phyloP scores from a whole-genome alignment of 2,113 vertebrate genomes.

The Platysternon megacephalum region DNA sequence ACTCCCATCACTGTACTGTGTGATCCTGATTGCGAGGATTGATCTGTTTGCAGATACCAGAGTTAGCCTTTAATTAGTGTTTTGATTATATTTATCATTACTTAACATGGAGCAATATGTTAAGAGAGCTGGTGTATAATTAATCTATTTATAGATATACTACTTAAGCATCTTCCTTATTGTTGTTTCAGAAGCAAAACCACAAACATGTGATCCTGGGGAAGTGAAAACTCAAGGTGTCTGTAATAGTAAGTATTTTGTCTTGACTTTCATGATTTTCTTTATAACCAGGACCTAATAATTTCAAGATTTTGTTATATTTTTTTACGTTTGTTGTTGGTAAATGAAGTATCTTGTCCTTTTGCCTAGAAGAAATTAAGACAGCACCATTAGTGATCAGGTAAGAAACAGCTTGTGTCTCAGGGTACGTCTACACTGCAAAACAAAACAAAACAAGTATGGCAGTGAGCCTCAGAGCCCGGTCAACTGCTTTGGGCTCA shows the following conservation, averaged over 20 bases:
- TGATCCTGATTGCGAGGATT: background rate
- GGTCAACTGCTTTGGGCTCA: too few relatives aligned
- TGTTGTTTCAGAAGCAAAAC: slow-evolving; percentile 76
- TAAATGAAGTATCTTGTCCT: background rate
- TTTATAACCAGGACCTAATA: background rate
- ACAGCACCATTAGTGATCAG: background rate
- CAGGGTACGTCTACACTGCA: background rate
- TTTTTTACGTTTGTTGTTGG: background rate
- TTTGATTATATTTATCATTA: background rate
- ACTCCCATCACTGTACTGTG: background rate
- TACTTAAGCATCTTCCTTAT: slow-evolving; percentile 3
- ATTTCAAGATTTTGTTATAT: background rate
- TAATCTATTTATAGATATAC: background rate
- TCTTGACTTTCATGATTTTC: background rate
- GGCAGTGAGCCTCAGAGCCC: too few relatives aligned
- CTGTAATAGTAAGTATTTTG: slow-evolving; percentile 79
- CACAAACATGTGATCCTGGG: slow-evolving; percentile 70
- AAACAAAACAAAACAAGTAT: too few relatives aligned
- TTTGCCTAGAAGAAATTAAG: background rate
- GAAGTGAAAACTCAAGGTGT: slow-evolving; percentile 64
- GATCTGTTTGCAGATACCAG: background rate
- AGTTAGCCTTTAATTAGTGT: background rate
- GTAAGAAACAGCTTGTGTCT: background rate
- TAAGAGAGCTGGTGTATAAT: background rate
- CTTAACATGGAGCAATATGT: background rate